phyloP scores from a whole-genome alignment of 1,140 invertebrate genomes.

The Cataglyphis hispanica region DNA sequence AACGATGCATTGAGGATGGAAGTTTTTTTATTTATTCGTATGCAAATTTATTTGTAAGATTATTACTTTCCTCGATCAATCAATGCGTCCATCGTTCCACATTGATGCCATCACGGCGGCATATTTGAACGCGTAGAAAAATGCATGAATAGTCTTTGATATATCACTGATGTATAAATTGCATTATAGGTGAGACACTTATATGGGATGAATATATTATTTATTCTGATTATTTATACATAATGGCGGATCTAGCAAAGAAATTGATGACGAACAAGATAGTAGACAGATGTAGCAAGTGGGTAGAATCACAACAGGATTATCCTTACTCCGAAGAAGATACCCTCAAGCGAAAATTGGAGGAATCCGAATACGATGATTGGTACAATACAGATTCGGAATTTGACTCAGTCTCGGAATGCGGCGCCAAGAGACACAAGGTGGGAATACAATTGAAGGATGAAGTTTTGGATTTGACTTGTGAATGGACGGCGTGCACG shows the following conservation, averaged over 20 bases:
- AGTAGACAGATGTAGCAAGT: constrained; percentile 79
- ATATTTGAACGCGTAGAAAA: no score
- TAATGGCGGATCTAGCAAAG: constrained; percentile 69
- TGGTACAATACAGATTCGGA: constrained; percentile 83
- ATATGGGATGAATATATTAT: neutral
- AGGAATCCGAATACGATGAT: constrained; percentile 79
- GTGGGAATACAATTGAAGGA: constrained; percentile 76
- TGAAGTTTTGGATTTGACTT: constrained; percentile 80
- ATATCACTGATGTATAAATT: neutral
- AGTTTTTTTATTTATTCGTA: no score
- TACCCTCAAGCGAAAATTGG: constrained; percentile 66
- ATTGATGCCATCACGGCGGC: no score
- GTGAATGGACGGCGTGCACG: constrained; percentile 83
- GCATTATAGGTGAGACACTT: neutral
- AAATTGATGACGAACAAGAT: constrained; percentile 78
- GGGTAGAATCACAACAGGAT: constrained; percentile 79
- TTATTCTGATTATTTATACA: neutral
- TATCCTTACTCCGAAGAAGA: constrained; percentile 47
- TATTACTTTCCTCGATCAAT: neutral
- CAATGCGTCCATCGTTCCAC: neutral
- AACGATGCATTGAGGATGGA: no score
- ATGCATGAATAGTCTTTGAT: neutral
- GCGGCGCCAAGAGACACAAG: constrained; percentile 80
- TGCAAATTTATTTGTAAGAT: neutral
- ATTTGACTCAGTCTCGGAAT: constrained; percentile 84